Percentiles rank a stretch among this genome's conserved stretches.
These are phyloP conservation scores for Arion vulgaris DNA, from an alignment of 1,140 invertebrate genomes.

Conservation along the genomic window DNA sequence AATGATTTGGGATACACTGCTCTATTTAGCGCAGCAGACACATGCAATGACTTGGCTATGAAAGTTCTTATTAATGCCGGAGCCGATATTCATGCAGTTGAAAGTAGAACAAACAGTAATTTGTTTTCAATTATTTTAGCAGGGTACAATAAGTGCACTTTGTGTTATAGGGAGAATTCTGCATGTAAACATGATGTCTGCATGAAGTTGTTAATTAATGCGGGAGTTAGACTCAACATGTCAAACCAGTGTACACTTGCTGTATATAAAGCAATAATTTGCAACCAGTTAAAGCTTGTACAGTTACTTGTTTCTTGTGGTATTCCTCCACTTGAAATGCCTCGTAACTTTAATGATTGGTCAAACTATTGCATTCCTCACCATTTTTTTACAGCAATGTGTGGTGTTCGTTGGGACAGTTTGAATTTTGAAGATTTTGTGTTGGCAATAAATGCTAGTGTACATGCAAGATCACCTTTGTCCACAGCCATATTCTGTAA, in stretches of 20 bases:
- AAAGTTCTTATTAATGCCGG: not conserved
- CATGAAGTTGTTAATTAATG: not conserved
- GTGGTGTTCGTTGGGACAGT: too few relatives aligned
- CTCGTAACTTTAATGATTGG: not conserved
- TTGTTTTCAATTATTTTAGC: not conserved
- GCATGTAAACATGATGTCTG: not conserved
- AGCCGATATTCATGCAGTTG: not conserved
- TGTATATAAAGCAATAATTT: not conserved
- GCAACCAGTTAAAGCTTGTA: not conserved
- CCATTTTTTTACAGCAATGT: not conserved
- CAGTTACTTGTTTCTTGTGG: conserved; percentile 10
- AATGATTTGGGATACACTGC: not conserved
- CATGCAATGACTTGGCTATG: not conserved
- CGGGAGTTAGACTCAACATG: not conserved
- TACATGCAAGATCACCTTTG: conserved; percentile 4
- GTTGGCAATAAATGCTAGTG: not conserved
- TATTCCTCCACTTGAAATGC: conserved; percentile 1
- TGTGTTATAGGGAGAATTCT: not conserved
- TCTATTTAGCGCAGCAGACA: not conserved
- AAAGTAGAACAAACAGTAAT: not conserved
- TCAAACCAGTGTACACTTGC: not conserved
- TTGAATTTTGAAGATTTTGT: not conserved
- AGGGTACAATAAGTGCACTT: not conserved
- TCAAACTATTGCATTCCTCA: not conserved
- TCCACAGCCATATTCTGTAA: conserved; percentile 15